Base-by-base conservation (phyloP, 1,140 invertebrate species). In the Heliconius melpomene region DNA sequence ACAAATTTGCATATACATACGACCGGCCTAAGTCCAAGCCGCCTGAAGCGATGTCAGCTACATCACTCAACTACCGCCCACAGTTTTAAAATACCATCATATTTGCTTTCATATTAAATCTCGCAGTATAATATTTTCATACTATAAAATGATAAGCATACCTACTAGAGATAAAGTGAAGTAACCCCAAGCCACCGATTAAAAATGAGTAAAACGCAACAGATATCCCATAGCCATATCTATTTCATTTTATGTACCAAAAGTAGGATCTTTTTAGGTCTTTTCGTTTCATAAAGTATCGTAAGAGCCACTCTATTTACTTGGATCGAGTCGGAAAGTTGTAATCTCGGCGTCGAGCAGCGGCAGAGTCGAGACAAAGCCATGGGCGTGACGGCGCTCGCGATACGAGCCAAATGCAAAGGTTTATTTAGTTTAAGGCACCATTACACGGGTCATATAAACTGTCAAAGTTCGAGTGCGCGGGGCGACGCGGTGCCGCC, bases 401-500 rank as follows among this genome's bases (percentile, higher is more conserved):
- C 87, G 85, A 89, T 89, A 87, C 82, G 87, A 88, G 86, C 87
- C 88, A 91, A 92, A 94, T 91, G 88, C 90, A 91, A 91, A 77
- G 91, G 88, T 92, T 93, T 94, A 92, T 94, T 94, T 92, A 94
- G 88, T 92, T 93, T 90, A 92, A 92, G 90, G 87, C 89, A 85
- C 91, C 88, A 92, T 94, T 94, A 93, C 91, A 92, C 91, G 92
- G 92, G 91, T 92, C 91, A 94, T 94, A 92, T 92, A 93, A 91
- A 91, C 89, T 94, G 91, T 92, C 91, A 93, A 94, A 94, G 91
- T 94, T 92, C 79, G 89, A 89, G 86, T 81, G 81, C 87, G 88
- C 85, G 85, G 87, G 88, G 83, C 85, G 84, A 85, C 84, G 87
- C 83, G 85, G 86, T 86, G 88, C 85, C 85, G 81, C 84, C 78